A percentile compares a stretch with the other conserved stretches of the same genome.
Evolutionary conservation across 2,113 vertebrate species (phyloP).

Genomic region (Dermatemys mawii): DNA sequence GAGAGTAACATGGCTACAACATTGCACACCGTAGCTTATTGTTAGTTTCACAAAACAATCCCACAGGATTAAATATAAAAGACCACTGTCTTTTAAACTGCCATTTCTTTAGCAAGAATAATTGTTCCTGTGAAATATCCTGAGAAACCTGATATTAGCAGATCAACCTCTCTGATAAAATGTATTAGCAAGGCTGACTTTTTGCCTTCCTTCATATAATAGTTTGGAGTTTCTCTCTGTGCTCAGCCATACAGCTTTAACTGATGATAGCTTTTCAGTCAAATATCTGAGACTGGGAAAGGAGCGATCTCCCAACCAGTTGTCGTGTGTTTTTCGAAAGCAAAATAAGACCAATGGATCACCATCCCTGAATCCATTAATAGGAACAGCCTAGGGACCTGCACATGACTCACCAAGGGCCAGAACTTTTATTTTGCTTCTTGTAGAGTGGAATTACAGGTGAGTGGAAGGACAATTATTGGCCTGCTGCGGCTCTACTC

Average conservation of each 20-base stretch:
- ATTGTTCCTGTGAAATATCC: neutral
- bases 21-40: neutral
- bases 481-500: neutral
- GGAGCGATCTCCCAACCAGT: accelerated
- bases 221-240: neutral
- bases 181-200: neutral
- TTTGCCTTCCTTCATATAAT: neutral
- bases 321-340: neutral
- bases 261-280: neutral
- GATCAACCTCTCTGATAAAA: neutral
- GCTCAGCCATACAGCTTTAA: neutral
- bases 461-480: neutral
- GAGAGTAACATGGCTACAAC: accelerated
- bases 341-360: neutral
- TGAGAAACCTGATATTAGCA: neutral
- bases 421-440: neutral
- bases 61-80: neutral
- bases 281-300: neutral
- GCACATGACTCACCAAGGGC: neutral
- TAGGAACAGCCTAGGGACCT: accelerated
- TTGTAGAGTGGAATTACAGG: neutral
- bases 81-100: accelerated
- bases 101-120: neutral
- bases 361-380: neutral
- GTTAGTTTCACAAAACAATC: neutral